Evolutionary conservation across 2,113 vertebrate species (phyloP).

Genomic region (Brienomyrus brachyistius): DNA sequence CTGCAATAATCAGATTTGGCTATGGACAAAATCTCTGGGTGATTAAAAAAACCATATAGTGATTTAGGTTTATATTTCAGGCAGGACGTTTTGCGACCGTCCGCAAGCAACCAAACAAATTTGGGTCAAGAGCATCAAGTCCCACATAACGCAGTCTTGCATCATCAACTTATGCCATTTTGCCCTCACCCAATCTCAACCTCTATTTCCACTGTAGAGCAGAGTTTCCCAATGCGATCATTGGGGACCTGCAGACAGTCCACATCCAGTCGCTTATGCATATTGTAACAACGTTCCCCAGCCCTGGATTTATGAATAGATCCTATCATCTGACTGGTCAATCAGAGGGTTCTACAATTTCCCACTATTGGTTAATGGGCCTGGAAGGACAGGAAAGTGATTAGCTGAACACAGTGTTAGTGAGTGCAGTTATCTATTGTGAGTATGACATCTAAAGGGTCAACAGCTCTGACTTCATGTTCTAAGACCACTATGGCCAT

Average conservation of each 20-base stretch:
- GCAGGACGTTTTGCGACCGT: neutral
- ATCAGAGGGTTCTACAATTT: neutral
- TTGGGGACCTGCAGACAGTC: neutral
- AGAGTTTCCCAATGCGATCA: neutral
- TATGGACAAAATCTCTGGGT: neutral
- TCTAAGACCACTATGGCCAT: neutral
- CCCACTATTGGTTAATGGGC: neutral
- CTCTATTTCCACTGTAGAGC: neutral
- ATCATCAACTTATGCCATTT: neutral
- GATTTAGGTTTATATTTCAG: neutral
- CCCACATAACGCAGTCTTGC: neutral
- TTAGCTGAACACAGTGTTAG: neutral
- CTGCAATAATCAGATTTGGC: neutral
- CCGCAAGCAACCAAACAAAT: neutral
- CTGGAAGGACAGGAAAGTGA: neutral
- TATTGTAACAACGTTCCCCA: neutral
- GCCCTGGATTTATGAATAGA: neutral
- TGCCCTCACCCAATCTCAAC: neutral
- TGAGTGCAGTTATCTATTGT: neutral
- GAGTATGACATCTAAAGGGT: no score
- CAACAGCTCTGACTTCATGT: neutral
- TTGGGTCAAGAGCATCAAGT: neutral
- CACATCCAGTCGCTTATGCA: neutral
- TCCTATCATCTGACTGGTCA: neutral
- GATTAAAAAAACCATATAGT: neutral